Evolutionary conservation across 2,113 vertebrate species (phyloP).

Genomic region (Rhodinocichla rosea): DNA sequence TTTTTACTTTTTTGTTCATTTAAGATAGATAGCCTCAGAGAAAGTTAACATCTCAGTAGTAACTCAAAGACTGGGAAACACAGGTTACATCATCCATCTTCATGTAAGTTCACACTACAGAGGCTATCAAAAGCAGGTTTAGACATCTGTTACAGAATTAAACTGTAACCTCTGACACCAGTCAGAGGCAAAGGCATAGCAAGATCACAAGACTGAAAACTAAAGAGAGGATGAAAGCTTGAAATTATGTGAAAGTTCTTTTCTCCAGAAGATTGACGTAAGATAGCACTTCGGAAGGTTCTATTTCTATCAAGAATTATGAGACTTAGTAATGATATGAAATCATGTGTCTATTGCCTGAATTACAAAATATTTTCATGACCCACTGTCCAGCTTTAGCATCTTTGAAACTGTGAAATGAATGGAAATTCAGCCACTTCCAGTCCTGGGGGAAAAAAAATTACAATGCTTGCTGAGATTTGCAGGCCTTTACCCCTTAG

Average conservation of each 20-base stretch:
- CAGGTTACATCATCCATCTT: neutral
- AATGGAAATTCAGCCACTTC: neutral
- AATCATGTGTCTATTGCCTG: neutral
- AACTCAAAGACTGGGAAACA: neutral
- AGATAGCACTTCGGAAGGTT: neutral
- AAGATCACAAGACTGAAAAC: neutral
- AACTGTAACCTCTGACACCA: neutral
- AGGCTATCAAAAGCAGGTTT: neutral
- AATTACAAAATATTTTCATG: neutral
- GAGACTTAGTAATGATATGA: neutral
- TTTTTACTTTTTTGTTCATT: neutral
- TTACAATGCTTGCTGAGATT: neutral
- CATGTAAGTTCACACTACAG: neutral
- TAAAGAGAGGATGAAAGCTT: neutral
- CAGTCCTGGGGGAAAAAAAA: neutral
- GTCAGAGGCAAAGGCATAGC: neutral
- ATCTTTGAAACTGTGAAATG: neutral
- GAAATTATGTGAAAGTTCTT: neutral
- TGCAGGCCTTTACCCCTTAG: neutral
- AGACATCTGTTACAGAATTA: neutral
- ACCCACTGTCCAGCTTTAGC: neutral
- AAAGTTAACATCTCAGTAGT: neutral
- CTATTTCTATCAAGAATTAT: neutral
- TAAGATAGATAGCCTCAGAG: neutral
- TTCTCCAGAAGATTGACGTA: neutral